These are phyloP conservation scores for Germaria angustata DNA, from an alignment of 2,888 invertebrate species.

Conservation along the genomic window DNA sequence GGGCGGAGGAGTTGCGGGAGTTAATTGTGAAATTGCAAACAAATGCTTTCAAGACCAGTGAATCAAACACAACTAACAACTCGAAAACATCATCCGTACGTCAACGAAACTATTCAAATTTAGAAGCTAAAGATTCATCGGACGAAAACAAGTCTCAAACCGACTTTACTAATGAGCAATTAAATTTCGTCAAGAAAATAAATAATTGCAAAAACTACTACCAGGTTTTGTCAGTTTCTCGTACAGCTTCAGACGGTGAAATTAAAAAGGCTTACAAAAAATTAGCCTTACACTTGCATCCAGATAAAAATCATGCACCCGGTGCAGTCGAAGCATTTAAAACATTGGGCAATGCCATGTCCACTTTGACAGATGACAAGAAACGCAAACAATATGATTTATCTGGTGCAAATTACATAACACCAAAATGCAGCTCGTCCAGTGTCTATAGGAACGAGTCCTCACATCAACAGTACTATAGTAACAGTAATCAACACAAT, in stretches of 20 bases:
- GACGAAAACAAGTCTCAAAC: constrained; percentile 66
- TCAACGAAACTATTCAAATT: constrained; percentile 34
- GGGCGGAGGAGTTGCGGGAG: constrained; percentile 82
- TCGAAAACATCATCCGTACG: background rate
- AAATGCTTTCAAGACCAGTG: constrained; percentile 32
- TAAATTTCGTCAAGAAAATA: constrained; percentile 84
- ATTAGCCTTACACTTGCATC: constrained; percentile 89
- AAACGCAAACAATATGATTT: constrained; percentile 89
- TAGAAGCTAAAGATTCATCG: constrained; percentile 52
- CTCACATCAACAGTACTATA: constrained; percentile 35
- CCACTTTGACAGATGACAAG: constrained; percentile 86
- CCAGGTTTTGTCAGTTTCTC: constrained; percentile 86
- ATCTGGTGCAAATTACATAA: constrained; percentile 81
- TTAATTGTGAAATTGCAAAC: constrained; percentile 68
- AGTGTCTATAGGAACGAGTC: constrained; percentile 25
- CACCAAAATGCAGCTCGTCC: constrained; percentile 34
- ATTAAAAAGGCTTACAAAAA: constrained; percentile 87
- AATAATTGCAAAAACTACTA: constrained; percentile 87
- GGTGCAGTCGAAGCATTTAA: constrained; percentile 91
- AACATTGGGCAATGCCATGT: constrained; percentile 90
- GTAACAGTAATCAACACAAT: constrained; percentile 66
- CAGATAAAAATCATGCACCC: constrained; percentile 91
- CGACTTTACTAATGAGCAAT: constrained; percentile 88
- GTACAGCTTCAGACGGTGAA: constrained; percentile 84
- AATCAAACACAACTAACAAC: background rate